These are phyloP conservation scores for Lutjanus argentimaculatus DNA, from an alignment of 2,797 vertebrate species.

Conservation along the genomic window DNA sequence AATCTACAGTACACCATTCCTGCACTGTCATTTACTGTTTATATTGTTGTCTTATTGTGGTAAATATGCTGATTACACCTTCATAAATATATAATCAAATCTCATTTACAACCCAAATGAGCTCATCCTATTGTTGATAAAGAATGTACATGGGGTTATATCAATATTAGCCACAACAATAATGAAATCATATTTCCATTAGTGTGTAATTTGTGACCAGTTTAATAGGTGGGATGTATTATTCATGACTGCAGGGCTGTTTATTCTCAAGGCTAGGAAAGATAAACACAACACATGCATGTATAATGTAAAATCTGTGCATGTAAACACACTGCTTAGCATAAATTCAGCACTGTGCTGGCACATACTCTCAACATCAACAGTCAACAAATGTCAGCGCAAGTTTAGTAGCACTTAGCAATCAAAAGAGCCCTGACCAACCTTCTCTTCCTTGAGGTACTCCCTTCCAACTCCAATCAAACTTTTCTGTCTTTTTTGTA, in stretches of 20 bases:
- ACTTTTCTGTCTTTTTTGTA: not conserved
- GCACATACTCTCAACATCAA: not conserved
- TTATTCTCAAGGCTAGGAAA: not conserved
- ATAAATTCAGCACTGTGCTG: fast-evolving
- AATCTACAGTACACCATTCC: not conserved
- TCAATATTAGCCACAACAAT: conserved; percentile 6
- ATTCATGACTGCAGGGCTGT: not conserved
- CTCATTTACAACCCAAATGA: conserved; percentile 25
- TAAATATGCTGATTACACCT: conserved; percentile 17
- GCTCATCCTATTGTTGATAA: conserved; percentile 5
- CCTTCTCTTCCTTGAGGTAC: no score
- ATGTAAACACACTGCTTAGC: not conserved
- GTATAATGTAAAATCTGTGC: not conserved
- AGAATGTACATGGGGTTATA: not conserved
- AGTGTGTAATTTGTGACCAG: conserved; percentile 3
- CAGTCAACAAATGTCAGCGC: not conserved
- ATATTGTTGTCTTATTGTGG: conserved; percentile 7
- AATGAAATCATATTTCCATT: conserved; percentile 17
- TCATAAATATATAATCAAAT: conserved; percentile 17
- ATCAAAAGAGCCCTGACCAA: not conserved
- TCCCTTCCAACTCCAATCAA: not conserved
- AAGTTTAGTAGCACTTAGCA: not conserved
- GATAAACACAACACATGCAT: not conserved
- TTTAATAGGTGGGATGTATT: not conserved
- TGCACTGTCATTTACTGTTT: not conserved